Conservation (phyloP, 1,140 invertebrate genomes). For the Stenopsyche tienmushanensis region DNA sequence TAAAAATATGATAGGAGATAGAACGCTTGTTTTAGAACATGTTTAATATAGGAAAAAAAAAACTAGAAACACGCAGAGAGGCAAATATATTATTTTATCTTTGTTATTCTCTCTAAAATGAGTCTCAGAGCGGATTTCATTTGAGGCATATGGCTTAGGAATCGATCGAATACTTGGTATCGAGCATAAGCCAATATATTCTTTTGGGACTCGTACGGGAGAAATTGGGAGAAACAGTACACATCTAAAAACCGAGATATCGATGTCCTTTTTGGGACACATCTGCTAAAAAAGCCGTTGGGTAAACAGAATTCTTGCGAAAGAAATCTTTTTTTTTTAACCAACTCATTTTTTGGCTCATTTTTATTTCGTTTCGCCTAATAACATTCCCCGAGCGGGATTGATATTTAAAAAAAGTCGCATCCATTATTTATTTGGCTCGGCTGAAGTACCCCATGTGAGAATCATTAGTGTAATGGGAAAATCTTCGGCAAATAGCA, state of each 20-base stretch:
- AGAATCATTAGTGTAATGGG: too few species aligned
- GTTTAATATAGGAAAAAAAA: too few species aligned
- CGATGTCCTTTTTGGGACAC: conserved; percentile 20
- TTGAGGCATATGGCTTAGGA: conserved; percentile 3
- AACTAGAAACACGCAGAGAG: too few species aligned
- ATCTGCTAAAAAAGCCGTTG: conserved; percentile 16
- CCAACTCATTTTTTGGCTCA: conserved; percentile 9
- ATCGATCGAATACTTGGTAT: conserved; percentile 17
- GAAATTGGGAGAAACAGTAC: conserved; percentile 6
- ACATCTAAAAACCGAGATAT: conserved; percentile 19
- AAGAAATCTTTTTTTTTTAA: conserved; percentile 3
- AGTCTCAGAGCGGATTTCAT: conserved; percentile 5
- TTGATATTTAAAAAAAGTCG: too few species aligned
- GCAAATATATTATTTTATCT: too few species aligned
- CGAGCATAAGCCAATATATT: conserved; percentile 3
- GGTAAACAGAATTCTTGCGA: conserved; percentile 9
- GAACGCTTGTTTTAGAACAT: too few species aligned
- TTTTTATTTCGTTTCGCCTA: background rate
- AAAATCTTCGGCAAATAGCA: too few species aligned
- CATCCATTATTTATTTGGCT: too few species aligned
- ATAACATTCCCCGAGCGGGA: too few species aligned
- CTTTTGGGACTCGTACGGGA: conserved; percentile 3
- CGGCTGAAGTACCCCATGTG: too few species aligned
- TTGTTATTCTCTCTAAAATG: too few species aligned
- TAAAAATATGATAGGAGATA: too few species aligned